These are phyloP conservation scores for Mustela nigripes DNA, from an alignment of 2,113 vertebrate species.

Conservation along the genomic window DNA sequence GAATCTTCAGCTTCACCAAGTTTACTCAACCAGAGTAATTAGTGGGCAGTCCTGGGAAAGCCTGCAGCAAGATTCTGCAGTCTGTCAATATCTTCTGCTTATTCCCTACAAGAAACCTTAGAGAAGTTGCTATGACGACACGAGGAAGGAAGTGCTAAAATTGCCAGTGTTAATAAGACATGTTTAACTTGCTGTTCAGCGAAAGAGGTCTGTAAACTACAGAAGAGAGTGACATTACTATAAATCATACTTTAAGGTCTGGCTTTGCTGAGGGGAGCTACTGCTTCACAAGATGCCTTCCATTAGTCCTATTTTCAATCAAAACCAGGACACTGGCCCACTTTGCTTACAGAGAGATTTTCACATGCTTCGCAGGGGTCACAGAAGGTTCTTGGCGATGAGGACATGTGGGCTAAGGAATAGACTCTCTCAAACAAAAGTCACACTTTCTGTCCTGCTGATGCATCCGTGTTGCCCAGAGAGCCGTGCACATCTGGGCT, in stretches of 20 bases:
- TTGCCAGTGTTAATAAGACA: conserved; percentile 82
- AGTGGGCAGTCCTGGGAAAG: conserved; percentile 69
- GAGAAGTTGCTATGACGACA: conserved; percentile 75
- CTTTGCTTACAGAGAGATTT: conserved; percentile 49
- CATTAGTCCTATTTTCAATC: background rate
- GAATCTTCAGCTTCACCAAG: conserved; percentile 65
- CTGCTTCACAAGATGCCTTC: background rate
- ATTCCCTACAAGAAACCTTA: conserved; percentile 81
- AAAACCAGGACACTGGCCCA: background rate
- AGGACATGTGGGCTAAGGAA: background rate
- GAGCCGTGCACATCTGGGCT: background rate
- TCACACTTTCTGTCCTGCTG: background rate
- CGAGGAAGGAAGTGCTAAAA: conserved; percentile 88
- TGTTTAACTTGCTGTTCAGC: conserved; percentile 73
- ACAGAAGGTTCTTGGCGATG: background rate
- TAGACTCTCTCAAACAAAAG: conserved; percentile 34
- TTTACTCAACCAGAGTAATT: conserved; percentile 77
- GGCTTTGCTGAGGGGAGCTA: conserved; percentile 16
- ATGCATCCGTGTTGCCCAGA: background rate
- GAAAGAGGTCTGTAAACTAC: conserved; percentile 80
- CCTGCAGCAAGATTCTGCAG: conserved; percentile 78
- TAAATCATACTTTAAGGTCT: conserved; percentile 68
- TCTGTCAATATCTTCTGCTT: conserved; percentile 83
- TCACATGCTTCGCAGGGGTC: background rate
- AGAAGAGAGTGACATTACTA: conserved; percentile 68